A percentile compares a stretch with the other conserved stretches of the same genome.
These are phyloP conservation scores for Laticauda laticaudata DNA, from an alignment of 2,113 vertebrate genomes.

Conservation along the genomic window DNA sequence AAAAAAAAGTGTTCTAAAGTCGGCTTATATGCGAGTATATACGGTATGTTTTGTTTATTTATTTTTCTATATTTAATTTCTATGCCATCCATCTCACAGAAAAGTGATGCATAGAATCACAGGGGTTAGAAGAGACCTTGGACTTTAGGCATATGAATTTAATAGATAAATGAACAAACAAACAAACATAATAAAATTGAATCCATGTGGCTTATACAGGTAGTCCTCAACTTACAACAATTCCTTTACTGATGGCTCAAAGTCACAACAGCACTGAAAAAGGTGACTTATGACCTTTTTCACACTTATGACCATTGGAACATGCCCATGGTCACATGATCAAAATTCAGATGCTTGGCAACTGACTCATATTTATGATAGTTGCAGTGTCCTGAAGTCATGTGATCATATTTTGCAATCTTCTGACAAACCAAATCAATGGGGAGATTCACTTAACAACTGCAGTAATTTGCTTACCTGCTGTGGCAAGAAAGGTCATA, in stretches of 20 bases:
- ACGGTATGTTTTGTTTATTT: no score
- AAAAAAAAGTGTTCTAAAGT: no score
- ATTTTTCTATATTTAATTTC: no score
- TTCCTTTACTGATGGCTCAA: background rate
- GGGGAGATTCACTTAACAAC: no score
- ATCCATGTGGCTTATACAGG: background rate
- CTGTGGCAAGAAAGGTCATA: background rate
- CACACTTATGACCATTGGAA: background rate
- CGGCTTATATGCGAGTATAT: no score
- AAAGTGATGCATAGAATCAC: no score
- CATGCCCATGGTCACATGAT: background rate
- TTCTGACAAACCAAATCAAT: background rate
- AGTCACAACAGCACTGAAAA: background rate
- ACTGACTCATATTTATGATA: background rate
- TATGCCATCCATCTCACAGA: no score
- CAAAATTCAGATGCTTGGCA: background rate
- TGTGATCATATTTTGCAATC: background rate
- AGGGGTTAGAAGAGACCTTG: no score
- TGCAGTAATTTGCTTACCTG: no score
- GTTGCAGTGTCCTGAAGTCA: background rate
- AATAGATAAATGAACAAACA: no score
- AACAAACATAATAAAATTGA: no score
- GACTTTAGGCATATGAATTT: no score
- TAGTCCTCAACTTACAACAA: background rate
- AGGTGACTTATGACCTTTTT: background rate